Percentiles rank a stretch among this genome's conserved stretches.
These are phyloP conservation scores for Spodoptera frugiperda DNA, from an alignment of 1,140 invertebrate species.

Conservation along the genomic window DNA sequence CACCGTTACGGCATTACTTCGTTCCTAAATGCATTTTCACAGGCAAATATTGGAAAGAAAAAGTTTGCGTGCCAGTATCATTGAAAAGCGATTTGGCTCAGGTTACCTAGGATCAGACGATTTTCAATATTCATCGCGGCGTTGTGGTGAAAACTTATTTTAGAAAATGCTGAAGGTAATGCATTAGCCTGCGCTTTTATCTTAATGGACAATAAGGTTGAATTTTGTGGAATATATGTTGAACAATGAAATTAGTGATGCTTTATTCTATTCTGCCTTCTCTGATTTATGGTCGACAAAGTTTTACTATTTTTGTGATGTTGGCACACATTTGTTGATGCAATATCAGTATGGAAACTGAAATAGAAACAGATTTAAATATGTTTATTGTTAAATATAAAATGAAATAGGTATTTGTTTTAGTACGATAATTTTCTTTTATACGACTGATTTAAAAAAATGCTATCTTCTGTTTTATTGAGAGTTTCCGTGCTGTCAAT, in stretches of 20 bases:
- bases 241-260: neutral
- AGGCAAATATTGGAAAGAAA: slow-evolving; percentile 34
- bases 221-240: neutral
- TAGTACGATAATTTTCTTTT: slow-evolving; percentile 20
- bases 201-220: neutral
- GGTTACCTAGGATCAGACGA: slow-evolving; percentile 19
- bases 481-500: neutral
- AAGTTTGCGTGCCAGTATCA: slow-evolving; percentile 24
- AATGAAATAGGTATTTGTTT: slow-evolving; percentile 37
- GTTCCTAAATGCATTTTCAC: neutral
- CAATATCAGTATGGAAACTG: slow-evolving; percentile 19
- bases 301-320: slow-evolving; percentile 11
- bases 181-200: neutral
- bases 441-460: slow-evolving; percentile 11
- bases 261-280: neutral
- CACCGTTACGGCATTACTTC: neutral
- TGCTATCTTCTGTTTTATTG: slow-evolving; percentile 25
- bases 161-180: neutral
- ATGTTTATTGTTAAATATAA: slow-evolving; percentile 36
- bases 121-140: slow-evolving; percentile 39
- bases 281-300: neutral
- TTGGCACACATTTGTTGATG: slow-evolving; percentile 25
- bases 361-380: slow-evolving; percentile 43
- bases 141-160: slow-evolving; percentile 13
- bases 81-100: slow-evolving; percentile 41